Evolutionary conservation across 2,888 invertebrate species (phyloP), one percentile per base, ranked within the genome.

Genomic region (Rhodophaea formosa): DNA sequence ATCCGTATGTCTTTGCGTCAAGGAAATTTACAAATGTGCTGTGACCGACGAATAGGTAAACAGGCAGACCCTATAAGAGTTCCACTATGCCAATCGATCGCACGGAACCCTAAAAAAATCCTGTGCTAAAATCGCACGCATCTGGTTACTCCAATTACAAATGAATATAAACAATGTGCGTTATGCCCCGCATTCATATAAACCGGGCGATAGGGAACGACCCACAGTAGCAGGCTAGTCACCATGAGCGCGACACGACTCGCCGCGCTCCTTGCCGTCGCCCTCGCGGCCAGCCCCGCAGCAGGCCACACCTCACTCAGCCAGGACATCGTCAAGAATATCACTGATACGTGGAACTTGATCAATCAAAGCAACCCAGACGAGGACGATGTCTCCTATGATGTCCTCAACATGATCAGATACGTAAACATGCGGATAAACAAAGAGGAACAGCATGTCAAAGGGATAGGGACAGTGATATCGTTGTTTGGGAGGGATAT

Each of bases 261-360:
- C 73, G 73, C 75, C 67, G 74, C 79, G 71, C 62, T 87, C 14
- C 63, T 80, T 63, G 78, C 75, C 60, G 2, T 49, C 7, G n/a
- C 43, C 15, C 64, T 85, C 63, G 71, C 78, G 58, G 67, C 7
- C n/a, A 14, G 8, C n/a, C 46, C 62, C 64, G 71, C 75, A 71
- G 70, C 71, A 70, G 93, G 91, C 17, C 68, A 93, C 53, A 76
- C 76, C 94, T 53, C 94, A 94, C 73, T 93, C 8, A 82, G 91
- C 47, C 93, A 93, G 69, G 94, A 94, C 69, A 92, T 94, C 39
- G 92, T 92, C 30, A 86, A 92, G 52, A 92, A 93, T 51, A 86
- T 94, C 30, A 79, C 93, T 0, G 92, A 92, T 67, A 91, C 94
- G 23, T 94, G 95, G 95, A 93, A 94, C 65, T 72, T 94, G n/a